Conservation (phyloP, 2,888 invertebrate species). For the Helleia helle region DNA sequence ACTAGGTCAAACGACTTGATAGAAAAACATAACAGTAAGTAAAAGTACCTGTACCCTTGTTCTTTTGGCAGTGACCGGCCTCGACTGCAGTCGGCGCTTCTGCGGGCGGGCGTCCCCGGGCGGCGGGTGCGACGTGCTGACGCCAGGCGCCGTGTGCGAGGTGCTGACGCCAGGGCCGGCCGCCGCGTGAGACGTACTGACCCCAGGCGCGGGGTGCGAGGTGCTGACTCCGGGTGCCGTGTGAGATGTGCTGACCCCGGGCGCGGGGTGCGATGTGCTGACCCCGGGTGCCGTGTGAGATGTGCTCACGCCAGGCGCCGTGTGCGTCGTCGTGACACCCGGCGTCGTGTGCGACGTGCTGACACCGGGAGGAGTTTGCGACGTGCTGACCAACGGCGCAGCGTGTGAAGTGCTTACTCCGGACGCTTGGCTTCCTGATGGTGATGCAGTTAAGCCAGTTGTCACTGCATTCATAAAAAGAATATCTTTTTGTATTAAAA, state of each 20-base stretch:
- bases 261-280: slow-evolving; percentile 33
- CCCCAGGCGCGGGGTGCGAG: slow-evolving; percentile 30
- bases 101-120: slow-evolving; percentile 50
- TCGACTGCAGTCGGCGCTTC: slow-evolving; percentile 52
- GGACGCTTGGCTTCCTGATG: slow-evolving; percentile 30
- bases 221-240: slow-evolving; percentile 39
- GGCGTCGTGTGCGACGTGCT: slow-evolving; percentile 37
- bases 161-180: slow-evolving; percentile 25
- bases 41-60: slow-evolving; percentile 64
- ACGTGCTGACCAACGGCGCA: slow-evolving; percentile 51
- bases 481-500: no score
- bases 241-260: slow-evolving; percentile 35
- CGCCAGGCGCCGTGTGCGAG: slow-evolving; percentile 29
- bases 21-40: neutral
- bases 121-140: slow-evolving; percentile 42
- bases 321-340: slow-evolving; percentile 36
- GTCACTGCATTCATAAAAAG: neutral
- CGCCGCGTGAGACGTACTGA: slow-evolving; percentile 33
- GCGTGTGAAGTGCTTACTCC: slow-evolving; percentile 35
- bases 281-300: slow-evolving; percentile 38
- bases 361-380: slow-evolving; percentile 31
- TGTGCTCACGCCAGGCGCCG: slow-evolving; percentile 36
- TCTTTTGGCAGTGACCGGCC: slow-evolving; percentile 65
- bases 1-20: neutral
- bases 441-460: neutral